Base-by-base conservation (phyloP, 2,888 invertebrate genomes). In the Temnothorax unifasciatus region DNA sequence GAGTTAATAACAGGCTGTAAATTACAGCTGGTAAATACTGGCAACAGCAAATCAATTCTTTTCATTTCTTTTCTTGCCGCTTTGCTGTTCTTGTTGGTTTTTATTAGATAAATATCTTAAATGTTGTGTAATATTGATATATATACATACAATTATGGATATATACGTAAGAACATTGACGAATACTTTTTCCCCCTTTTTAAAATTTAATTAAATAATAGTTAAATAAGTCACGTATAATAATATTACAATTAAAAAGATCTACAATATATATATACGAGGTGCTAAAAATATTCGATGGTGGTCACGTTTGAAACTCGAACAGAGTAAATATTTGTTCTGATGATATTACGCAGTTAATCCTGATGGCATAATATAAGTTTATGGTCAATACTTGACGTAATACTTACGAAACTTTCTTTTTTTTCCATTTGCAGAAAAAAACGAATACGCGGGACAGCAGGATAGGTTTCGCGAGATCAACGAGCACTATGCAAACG, bases 401-500 rank as follows among this genome's bases (percentile, higher is more conserved):
- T 68, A 68, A 77, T 77, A 29, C 29, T 29, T 29, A 61, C 71
- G 18, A 21, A 71, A 73, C 71, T 73, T 81, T 83, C 34, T 18
- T 75, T 82, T 47, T 82, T 90, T 74, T 73, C 41, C 73, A 88
- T 74, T 92, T 91, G 44, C 92, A 94, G 93, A 93, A 91, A 86
- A 92, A 85, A 84, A 88, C 91, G 85, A 90, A 86, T 74, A 87
- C 87, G 71, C 89, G 90, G 83, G 90, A 90, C 44, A 89, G 92
- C 90, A 91, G 92, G 84, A 90, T 92, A 82, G 92, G 88, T 52
- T 86, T 91, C 34, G 89, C 90, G 38, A 92, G 96, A 92, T 96
- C 96, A 89, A 97, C 96, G 95, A 97, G 97, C 93, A 97, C 97
- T 66, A 97, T 97, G 95, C 97, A 97, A 94, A 97, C 97, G 91